Base-by-base conservation (phyloP, 2,797 vertebrate species). In the Arrhamphus sclerolepis region DNA sequence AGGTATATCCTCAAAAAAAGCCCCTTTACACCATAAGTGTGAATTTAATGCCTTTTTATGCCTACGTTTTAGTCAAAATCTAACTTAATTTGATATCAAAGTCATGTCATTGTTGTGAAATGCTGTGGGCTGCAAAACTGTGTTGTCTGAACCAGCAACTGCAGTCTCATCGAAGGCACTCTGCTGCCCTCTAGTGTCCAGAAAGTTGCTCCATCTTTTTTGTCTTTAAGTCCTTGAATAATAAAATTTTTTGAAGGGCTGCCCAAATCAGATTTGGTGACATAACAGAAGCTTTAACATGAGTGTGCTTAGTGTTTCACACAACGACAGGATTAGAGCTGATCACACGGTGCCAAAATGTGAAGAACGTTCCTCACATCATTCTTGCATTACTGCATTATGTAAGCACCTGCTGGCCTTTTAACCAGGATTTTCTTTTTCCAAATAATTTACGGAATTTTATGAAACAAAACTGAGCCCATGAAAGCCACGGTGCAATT, bases 1-100 rank as follows among this genome's bases (percentile, higher is more conserved):
- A 93, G 96, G 98, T 99, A 90, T 46, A 42, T 38, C 2, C 7
- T 31, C 14, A 41, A 51, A 40, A n/a, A 11, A 13, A 44, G 8
- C 22, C 7, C 16, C 22, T 44, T 42, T 34, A 11, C 9, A 13
- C 10, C 10, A 26, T 26, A 26, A 26, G 6, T 26, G 6, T 3
- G 24, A 26, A 26, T 24, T 22, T 6, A 20, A 24, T 5, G 16
- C 7, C 3, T 57, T 41, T 17, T 41, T 17, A 29, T 2, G 2
- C 0, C 9, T n/a, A 50, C n/a, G 22, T 13, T 34, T 6, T 20
- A 6, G 4, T 47, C 14, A 62, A 21, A 34, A n/a, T 34, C 20
- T 10, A 51, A 2, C 8, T 46, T 39, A 17, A 22, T 28, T 34
- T 6, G 39, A 49, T 18, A 21, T 10, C 20, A 31, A 20, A 50